Conservation (phyloP, 2,888 invertebrate genomes). For the Torymus auratus region DNA sequence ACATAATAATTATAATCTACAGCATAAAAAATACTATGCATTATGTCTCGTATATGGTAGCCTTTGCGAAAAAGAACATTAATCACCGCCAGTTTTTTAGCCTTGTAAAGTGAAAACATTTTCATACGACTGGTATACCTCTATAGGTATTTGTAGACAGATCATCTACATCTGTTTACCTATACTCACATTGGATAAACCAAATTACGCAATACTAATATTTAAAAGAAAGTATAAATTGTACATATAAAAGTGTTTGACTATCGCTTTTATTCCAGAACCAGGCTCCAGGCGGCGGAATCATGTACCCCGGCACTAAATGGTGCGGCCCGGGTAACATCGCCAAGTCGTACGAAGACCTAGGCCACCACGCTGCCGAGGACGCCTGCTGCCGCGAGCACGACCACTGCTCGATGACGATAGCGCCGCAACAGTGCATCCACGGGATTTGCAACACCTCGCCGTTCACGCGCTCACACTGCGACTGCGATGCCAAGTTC, state of each 20-base stretch:
- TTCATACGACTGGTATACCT: too few species aligned
- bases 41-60: too few species aligned
- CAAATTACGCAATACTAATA: too few species aligned
- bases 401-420: slow-evolving; percentile 83
- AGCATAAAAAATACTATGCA: too few species aligned
- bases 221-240: too few species aligned
- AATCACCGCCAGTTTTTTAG: too few species aligned
- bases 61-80: too few species aligned
- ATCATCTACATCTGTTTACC: too few species aligned
- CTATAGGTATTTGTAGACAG: too few species aligned
- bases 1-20: too few species aligned
- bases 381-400: slow-evolving; percentile 87
- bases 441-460: slow-evolving; percentile 84
- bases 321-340: slow-evolving; percentile 87
- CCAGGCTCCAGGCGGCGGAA: slow-evolving; percentile 67
- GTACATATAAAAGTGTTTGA: background rate
- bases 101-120: too few species aligned
- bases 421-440: slow-evolving; percentile 80
- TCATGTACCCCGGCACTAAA: slow-evolving; percentile 83
- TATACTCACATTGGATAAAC: too few species aligned
- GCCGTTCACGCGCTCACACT: slow-evolving; percentile 84
- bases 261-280: slow-evolving; percentile 59
- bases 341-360: slow-evolving; percentile 81
- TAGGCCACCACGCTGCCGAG: slow-evolving; percentile 82
- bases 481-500: slow-evolving; percentile 86